Evolutionary conservation across 2,888 invertebrate genomes (phyloP), one percentile per base, ranked within the genome.

Genomic region (Apeira syringaria): DNA sequence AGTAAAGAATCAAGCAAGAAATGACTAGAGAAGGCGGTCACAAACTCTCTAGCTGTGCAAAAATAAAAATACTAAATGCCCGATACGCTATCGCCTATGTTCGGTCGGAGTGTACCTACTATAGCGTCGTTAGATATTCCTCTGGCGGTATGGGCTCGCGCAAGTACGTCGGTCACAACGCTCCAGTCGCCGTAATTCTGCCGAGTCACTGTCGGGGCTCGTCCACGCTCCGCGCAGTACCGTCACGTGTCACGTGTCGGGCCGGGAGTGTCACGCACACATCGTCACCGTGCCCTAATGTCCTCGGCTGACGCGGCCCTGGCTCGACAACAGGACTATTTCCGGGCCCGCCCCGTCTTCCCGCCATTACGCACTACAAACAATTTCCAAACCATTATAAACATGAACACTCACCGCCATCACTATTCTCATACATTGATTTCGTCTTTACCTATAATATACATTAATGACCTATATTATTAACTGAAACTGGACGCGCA

Each of bases 321-420:
- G 73, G 70, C 65, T 64, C 79, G 78, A 81, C 79, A 82, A 83
- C 80, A 85, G 79, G 80, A 85, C 84, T 84, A 88, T 86, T 88
- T 88, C 87, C 87, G 83, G 84, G 57, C 73, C 69, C 74, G 72
- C 76, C 84, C 85, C 80, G 74, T 80, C 80, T 81, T 75, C 68
- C 80, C 73, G 69, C 70, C 74, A 80, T 82, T 81, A 80, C 71
- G 71, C 70, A 72, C 73, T 80, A 78, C 74, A 84, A 84, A 86
- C 82, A 83, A 85, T 82, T 80, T 77, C 67, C 72, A 62, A 67
- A 69, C 76, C 79, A 80, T 82, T 80, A 80, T 70, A 79, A 80
- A 79, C 83, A 80, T 82, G 81, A 82, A 76, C 79, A 74, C 74
- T 70, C 71, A 34, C 52, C 64, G 61, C 64, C 68, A 70, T 73